Evolutionary conservation across 1,140 invertebrate species (phyloP).

Genomic region (Drosophila punjabiensis): DNA sequence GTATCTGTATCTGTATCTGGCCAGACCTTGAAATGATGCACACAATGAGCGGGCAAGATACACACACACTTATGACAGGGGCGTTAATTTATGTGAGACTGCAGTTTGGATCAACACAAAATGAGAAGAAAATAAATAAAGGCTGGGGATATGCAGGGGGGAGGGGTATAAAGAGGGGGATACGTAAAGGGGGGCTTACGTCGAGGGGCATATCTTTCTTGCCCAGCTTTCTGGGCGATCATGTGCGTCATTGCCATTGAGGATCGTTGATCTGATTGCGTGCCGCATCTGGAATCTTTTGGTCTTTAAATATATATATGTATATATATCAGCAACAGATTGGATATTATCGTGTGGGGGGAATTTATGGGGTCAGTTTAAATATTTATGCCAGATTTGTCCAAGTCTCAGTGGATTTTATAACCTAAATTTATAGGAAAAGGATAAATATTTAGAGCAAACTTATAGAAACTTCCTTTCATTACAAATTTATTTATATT

Average conservation of each 20-base stretch:
- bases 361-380: neutral
- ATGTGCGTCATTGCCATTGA: constrained; percentile 47
- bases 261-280: constrained; percentile 33
- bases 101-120: constrained; percentile 8
- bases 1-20: constrained; percentile 11
- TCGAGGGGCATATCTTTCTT: neutral
- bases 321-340: constrained; percentile 1
- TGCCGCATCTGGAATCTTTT: constrained; percentile 22
- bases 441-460: neutral
- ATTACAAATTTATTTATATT: neutral
- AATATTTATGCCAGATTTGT: constrained; percentile 3
- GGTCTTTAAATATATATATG: neutral
- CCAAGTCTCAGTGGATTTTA: neutral
- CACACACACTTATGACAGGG: constrained; percentile 68
- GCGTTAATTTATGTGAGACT: constrained; percentile 79
- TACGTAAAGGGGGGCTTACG: too few species aligned
- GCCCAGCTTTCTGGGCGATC: constrained; percentile 30
- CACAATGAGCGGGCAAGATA: constrained; percentile 12
- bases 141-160: too few species aligned
- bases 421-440: too few species aligned
- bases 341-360: constrained; percentile 5
- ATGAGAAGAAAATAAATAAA: constrained; percentile 12
- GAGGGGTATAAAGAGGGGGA: too few species aligned
- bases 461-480: neutral
- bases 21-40: constrained; percentile 77